These are phyloP conservation scores for Botia almorhae DNA, from an alignment of 2,797 vertebrate genomes.

Conservation along the genomic window DNA sequence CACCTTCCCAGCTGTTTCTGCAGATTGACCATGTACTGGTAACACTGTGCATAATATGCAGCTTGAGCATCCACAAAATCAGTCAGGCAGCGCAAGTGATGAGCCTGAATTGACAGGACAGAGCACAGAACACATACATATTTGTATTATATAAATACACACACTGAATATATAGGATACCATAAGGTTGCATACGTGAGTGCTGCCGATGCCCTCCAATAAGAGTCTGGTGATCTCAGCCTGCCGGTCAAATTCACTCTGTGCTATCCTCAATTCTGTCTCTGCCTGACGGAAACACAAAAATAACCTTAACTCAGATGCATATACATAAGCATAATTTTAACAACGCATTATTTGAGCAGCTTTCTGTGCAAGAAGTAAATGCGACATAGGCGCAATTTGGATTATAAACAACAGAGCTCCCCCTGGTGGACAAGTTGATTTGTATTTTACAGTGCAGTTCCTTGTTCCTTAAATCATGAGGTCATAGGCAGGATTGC, in stretches of 20 bases:
- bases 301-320: neutral
- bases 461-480: slow-evolving; percentile 3
- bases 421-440: slow-evolving; percentile 31
- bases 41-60: slow-evolving; percentile 91
- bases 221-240: slow-evolving; percentile 87
- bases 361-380: neutral
- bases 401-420: slow-evolving; percentile 8
- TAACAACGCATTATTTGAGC: neutral
- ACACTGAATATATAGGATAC: neutral
- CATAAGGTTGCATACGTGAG: slow-evolving; percentile 82
- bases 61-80: slow-evolving; percentile 97
- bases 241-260: slow-evolving; percentile 94
- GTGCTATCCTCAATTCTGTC: slow-evolving; percentile 90
- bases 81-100: slow-evolving; percentile 89
- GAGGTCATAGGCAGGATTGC: neutral
- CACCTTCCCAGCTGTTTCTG: slow-evolving; percentile 93
- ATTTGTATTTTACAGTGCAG: neutral
- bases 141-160: neutral
- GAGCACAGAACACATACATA: neutral
- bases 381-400: neutral
- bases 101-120: slow-evolving; percentile 74
- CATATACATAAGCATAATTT: neutral
- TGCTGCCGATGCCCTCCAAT: slow-evolving; percentile 88
- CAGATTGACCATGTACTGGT: slow-evolving; percentile 91
- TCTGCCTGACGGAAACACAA: slow-evolving; percentile 82